phyloP scores from a whole-genome alignment of 1,140 invertebrate genomes.

The Papilio helenus region DNA sequence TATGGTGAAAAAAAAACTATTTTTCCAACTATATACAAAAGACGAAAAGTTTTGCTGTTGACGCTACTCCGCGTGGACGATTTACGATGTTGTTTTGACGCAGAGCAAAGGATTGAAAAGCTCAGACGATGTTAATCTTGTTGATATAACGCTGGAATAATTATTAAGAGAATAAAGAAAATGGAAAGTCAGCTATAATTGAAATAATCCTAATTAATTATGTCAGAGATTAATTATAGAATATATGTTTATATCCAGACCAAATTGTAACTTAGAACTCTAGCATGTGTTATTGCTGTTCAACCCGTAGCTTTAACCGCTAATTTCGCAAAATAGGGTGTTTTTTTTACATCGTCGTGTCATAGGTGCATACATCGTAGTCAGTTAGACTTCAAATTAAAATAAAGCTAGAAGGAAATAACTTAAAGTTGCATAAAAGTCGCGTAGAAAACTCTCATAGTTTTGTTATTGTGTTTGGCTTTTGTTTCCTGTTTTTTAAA shows the following conservation, averaged over 20 bases:
- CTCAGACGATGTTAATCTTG: conserved; percentile 25
- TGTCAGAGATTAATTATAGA: neutral
- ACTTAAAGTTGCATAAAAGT: no score
- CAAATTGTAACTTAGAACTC: neutral
- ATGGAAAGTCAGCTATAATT: neutral
- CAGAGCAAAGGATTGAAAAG: conserved; percentile 15
- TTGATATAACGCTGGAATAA: conserved; percentile 7
- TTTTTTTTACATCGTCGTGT: no score
- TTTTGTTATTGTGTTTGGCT: no score
- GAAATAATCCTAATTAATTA: neutral
- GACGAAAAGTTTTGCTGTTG: conserved; percentile 25
- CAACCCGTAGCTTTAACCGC: no score
- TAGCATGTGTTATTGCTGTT: no score
- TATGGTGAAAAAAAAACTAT: conserved; percentile 3
- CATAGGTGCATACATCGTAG: no score
- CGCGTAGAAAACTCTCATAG: no score
- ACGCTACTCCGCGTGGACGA: conserved; percentile 7
- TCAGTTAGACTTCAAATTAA: no score
- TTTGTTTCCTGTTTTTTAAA: neutral
- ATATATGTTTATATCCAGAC: neutral
- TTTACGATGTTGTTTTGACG: conserved; percentile 23
- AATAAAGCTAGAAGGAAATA: no score
- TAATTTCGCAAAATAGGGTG: no score
- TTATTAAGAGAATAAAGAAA: neutral
- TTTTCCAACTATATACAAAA: conserved; percentile 26